Conservation (phyloP, 2,113 vertebrate species). For the Cheilinus undulatus region DNA sequence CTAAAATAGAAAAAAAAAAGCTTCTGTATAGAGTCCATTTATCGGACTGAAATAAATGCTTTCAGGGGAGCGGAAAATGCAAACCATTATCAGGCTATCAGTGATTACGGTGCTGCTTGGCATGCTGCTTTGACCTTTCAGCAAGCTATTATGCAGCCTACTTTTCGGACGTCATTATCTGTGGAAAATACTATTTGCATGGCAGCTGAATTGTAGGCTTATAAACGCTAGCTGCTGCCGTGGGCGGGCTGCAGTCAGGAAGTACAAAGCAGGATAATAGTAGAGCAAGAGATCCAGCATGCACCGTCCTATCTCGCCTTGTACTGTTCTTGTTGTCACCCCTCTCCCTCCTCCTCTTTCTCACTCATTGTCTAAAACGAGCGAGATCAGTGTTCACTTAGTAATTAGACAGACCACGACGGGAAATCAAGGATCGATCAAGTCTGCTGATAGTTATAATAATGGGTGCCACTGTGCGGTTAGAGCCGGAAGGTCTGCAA, state of each 20-base stretch:
- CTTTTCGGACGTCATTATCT: conserved; percentile 68
- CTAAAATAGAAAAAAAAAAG: neutral
- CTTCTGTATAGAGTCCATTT: conserved; percentile 29
- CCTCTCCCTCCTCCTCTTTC: neutral
- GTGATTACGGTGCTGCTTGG: conserved; percentile 60
- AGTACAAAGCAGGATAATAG: conserved; percentile 77
- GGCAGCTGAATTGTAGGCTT: conserved; percentile 65
- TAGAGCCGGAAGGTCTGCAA: neutral
- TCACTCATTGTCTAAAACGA: conserved; percentile 32
- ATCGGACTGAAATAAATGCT: conserved; percentile 33
- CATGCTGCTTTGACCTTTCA: conserved; percentile 66
- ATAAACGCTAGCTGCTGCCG: conserved; percentile 53
- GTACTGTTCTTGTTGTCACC: conserved; percentile 1
- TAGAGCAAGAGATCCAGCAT: conserved; percentile 64
- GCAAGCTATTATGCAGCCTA: conserved; percentile 36
- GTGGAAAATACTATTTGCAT: conserved; percentile 64
- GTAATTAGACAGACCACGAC: conserved; percentile 57
- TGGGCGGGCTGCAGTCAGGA: conserved; percentile 76
- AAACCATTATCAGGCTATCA: conserved; percentile 60
- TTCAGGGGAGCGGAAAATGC: conserved; percentile 35
- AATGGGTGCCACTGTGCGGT: conserved; percentile 22
- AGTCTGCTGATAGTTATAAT: conserved; percentile 50
- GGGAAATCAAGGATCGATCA: conserved; percentile 55
- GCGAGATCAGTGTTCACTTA: conserved; percentile 51
- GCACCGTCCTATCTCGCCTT: conserved; percentile 28